Base-by-base conservation (phyloP, 2,888 invertebrate species). In the Orchesella flavescens region DNA sequence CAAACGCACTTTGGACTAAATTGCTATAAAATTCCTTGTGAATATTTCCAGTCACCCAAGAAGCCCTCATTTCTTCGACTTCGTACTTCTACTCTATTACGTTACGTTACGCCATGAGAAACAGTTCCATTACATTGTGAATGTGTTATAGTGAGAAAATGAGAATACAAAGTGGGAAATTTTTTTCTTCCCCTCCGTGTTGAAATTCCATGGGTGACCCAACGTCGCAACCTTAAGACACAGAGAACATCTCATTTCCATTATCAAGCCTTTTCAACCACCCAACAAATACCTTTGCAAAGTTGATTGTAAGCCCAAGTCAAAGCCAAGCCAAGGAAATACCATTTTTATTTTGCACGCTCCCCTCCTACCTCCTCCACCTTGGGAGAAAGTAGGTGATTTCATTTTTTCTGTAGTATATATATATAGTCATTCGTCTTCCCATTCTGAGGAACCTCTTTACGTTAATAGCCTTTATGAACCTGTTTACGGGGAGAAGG, bases 161-260 rank as follows among this genome's bases (percentile, higher is more conserved):
- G n/a, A n/a, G n/a, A n/a, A n/a, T n/a, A n/a, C n/a, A n/a, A n/a
- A 34, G 34, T 34, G 34, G 34, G 34, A 34, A 34, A 7, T 34
- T 34, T 34, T 34, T 34, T 34, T 34, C 53, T 53, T 24, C 7
- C 23, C 10, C 23, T 61, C 24, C 21, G 3, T 49, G 65, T 75
- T 75, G 46, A 75, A 66, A 75, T 75, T 75, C 75, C 53, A 55
- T 4, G 34, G 53, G 66, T 55, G 66, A 24, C 34, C 55, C 49
- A 34, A 34, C 34, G 3, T 34, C 34, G n/a, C n/a, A n/a, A n/a
- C n/a, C n/a, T n/a, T n/a, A n/a, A n/a, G 24, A 66, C 55, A 76
- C 76, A 43, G 34, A 53, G 68, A 68, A 77, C 77, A 77, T 77
- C 68, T 68, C 77, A 77, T 77, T 68, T 68, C 77, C 77, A 77